A percentile compares a stretch with the other conserved stretches of the same genome.
Evolutionary conservation across 2,888 invertebrate genomes (phyloP).

Genomic region (Cactoblastis cactorum): DNA sequence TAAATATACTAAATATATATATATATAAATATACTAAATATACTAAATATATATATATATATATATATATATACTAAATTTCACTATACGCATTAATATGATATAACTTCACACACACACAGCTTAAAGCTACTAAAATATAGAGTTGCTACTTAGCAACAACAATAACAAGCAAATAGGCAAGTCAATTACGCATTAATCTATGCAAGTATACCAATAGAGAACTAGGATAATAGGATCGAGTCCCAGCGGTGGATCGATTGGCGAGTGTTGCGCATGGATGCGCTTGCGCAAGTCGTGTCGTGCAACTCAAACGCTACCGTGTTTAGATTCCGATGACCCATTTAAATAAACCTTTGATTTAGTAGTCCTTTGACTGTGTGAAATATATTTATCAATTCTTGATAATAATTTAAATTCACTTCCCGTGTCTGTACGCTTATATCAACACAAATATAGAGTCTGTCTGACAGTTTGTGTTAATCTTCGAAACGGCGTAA

Average conservation of each 20-base stretch:
- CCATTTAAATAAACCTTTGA: not conserved
- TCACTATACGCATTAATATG: no score
- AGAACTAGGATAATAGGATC: constrained; percentile 7
- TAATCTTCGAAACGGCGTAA: no score
- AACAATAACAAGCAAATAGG: not conserved
- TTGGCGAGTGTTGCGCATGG: constrained; percentile 2
- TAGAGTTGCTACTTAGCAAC: no score
- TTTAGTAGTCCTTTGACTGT: not conserved
- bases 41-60: no score
- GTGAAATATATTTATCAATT: not conserved
- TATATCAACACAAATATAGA: no score
- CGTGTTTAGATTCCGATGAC: not conserved
- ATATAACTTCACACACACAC: no score
- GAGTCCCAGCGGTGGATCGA: constrained; percentile 8
- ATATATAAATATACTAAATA: no score
- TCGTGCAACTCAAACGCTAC: constrained; percentile 16
- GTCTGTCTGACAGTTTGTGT: no score
- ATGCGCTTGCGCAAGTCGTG: not conserved
- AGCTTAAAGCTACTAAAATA: no score
- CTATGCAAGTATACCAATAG: constrained; percentile 2
- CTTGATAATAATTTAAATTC: not conserved
- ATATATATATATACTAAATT: no score
- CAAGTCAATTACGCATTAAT: not conserved
- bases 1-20: no score
- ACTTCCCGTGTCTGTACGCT: no score